These are phyloP conservation scores for Melanophora roralis DNA, from an alignment of 2,888 invertebrate species.

Conservation along the genomic window DNA sequence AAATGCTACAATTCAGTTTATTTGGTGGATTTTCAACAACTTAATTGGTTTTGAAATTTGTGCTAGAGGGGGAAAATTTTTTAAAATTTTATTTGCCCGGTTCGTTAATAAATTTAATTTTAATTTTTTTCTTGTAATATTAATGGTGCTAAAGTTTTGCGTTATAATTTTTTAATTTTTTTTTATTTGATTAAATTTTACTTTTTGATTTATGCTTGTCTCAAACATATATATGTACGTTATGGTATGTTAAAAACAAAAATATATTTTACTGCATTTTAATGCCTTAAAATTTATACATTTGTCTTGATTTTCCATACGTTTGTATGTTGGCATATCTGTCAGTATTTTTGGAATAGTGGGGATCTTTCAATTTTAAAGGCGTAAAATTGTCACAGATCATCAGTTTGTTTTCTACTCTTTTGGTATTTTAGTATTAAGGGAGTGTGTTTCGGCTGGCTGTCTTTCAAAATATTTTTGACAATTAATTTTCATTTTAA, in stretches of 20 bases:
- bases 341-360: conserved; percentile 62
- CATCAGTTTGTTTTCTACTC: conserved; percentile 41
- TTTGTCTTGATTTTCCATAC: conserved; percentile 58
- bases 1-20: conserved; percentile 26
- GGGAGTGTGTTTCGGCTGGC: conserved; percentile 4
- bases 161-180: conserved; percentile 16
- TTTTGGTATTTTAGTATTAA: background rate
- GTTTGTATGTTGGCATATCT: conserved; percentile 45
- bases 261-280: conserved; percentile 73
- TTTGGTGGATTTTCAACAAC: background rate
- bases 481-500: conserved; percentile 12
- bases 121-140: conserved; percentile 31
- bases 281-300: conserved; percentile 67
- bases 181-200: conserved; percentile 30
- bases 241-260: conserved; percentile 68
- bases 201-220: conserved; percentile 72
- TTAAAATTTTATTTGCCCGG: conserved; percentile 11
- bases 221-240: too few species aligned
- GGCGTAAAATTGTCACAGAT: conserved; percentile 62
- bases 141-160: conserved; percentile 40
- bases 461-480: background rate
- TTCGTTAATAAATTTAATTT: conserved; percentile 53
- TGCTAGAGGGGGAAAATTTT: background rate
- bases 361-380: conserved; percentile 50
- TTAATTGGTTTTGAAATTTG: background rate